These are phyloP conservation scores for Oeneis ivallda DNA, from an alignment of 2,888 invertebrate genomes.

Conservation along the genomic window DNA sequence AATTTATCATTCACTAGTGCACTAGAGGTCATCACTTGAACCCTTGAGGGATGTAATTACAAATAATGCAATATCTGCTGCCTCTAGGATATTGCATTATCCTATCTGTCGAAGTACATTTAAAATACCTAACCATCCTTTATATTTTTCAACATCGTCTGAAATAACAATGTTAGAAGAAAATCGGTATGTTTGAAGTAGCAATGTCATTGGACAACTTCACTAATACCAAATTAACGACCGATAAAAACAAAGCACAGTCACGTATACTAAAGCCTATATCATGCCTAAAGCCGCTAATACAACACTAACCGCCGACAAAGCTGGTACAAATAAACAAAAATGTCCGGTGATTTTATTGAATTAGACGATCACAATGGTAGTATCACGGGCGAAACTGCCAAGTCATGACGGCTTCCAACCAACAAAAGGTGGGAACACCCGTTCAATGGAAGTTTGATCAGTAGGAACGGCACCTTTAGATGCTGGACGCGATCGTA, in stretches of 20 bases:
- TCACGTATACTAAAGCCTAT: constrained; percentile 49
- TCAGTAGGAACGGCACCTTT: constrained; percentile 61
- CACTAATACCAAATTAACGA: constrained; percentile 37
- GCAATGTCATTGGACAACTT: constrained; percentile 23
- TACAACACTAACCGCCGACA: constrained; percentile 68
- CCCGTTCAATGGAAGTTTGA: constrained; percentile 76
- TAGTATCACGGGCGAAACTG: constrained; percentile 58
- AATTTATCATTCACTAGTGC: too few species aligned
- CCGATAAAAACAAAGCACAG: constrained; percentile 47
- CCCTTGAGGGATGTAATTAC: too few species aligned
- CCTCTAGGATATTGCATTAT: too few species aligned
- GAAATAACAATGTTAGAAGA: too few species aligned
- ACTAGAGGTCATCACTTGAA: too few species aligned
- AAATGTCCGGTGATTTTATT: constrained; percentile 79
- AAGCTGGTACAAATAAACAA: constrained; percentile 76
- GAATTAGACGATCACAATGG: constrained; percentile 80
- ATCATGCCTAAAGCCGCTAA: constrained; percentile 68
- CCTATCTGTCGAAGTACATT: too few species aligned
- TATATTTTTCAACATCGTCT: too few species aligned
- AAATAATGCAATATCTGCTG: too few species aligned
- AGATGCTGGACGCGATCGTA: constrained; percentile 27
- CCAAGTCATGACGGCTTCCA: constrained; percentile 70
- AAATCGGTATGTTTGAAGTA: background rate
- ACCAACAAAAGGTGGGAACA: constrained; percentile 78
- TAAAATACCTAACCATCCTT: too few species aligned